Conservation (phyloP, 1,140 invertebrate genomes). For the Reticulitermes speratus region DNA sequence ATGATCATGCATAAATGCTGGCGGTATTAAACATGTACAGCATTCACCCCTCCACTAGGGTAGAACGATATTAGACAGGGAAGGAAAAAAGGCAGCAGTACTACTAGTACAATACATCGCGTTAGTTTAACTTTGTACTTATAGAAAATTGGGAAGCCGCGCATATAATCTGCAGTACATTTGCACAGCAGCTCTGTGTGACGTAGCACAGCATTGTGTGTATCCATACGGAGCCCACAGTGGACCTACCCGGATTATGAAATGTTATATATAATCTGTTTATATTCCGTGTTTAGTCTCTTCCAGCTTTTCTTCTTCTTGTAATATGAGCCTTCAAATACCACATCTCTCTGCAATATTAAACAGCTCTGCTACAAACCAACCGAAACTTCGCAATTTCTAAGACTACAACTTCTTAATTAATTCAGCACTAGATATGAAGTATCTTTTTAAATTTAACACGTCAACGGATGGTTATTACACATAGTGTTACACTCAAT, state of each 20-base stretch:
- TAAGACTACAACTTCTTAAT: background rate
- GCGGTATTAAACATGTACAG: constrained; percentile 18
- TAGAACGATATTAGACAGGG: background rate
- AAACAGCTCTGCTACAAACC: background rate
- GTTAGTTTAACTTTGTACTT: constrained; percentile 14
- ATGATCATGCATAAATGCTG: constrained; percentile 12
- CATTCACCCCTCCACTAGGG: background rate
- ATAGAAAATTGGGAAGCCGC: constrained; percentile 14
- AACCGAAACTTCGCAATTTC: background rate
- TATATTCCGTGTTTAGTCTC: background rate
- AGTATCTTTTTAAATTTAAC: too few relatives aligned
- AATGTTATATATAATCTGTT: constrained; percentile 18
- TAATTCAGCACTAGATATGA: too few relatives aligned
- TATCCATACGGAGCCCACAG: constrained; percentile 8
- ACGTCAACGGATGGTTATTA: too few relatives aligned
- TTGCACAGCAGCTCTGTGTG: constrained; percentile 13
- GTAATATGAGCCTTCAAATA: background rate
- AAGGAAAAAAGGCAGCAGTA: background rate
- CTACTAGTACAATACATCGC: background rate
- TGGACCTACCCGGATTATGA: background rate
- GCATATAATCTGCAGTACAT: constrained; percentile 19
- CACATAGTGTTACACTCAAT: too few relatives aligned
- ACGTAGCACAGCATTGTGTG: background rate
- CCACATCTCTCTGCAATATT: background rate
- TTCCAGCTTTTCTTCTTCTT: background rate